Evolutionary conservation across 2,888 invertebrate species (phyloP), one percentile per base, ranked within the genome.

Genomic region (Pheosia gnoma): DNA sequence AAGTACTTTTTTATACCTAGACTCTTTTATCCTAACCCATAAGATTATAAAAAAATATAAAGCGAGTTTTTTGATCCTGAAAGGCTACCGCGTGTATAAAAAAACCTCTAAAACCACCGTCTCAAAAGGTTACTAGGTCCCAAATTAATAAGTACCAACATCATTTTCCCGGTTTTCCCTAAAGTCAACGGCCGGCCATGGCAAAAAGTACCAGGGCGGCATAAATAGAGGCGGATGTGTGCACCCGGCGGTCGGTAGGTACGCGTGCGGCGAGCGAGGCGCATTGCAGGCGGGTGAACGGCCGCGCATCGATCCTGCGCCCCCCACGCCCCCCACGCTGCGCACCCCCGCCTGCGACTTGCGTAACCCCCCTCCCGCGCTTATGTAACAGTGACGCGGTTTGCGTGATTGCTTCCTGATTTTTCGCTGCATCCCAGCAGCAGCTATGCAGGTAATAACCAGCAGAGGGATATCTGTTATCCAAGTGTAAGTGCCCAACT

Each of bases 211-310:
- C 91, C 85, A 90, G 89, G 90, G 83, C 78, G 78, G 77, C 88
- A 89, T 80, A 72, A 80, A 70, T 62, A 72, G 73, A 80, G 79
- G 81, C 80, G 83, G 82, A 78, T 80, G 83, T 79, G 80, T 79
- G 80, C 80, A 74, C 57, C 57, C 43, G 71, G 68, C 74, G 57
- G 74, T 65, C 64, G 62, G 68, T 61, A 69, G 74, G 80, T 25
- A 25, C 25, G 25, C 71, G 76, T 68, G 72, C 68, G 78, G 72
- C 68, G 72, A 69, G 83, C 81, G 82, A 87, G 89, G 90, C 93
- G 92, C 92, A 92, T 88, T 92, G 92, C 91, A 91, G 93, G 91
- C 93, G 93, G 92, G 92, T 92, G 89, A 92, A 92, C 90, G 90
- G 88, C 93, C 93, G 86, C 85, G 85, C 92, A 93, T 92, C 93